Evolutionary conservation across 2,113 vertebrate genomes (phyloP).

Genomic region (Lichenostomus cassidix): DNA sequence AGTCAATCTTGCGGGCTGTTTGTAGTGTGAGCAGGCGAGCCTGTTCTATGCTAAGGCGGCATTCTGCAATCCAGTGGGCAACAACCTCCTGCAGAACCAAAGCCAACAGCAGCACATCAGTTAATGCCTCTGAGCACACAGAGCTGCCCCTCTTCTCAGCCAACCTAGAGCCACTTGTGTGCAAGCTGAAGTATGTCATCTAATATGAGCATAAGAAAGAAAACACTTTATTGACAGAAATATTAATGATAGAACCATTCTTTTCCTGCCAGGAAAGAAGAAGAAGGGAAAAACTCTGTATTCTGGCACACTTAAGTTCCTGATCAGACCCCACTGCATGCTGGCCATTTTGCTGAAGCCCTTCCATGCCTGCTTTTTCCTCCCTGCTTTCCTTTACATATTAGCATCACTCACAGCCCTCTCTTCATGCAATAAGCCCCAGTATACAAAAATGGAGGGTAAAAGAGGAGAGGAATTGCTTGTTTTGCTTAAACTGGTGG

Average conservation of each 20-base stretch:
- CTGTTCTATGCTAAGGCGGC: constrained; percentile 88
- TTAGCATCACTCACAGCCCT: not conserved
- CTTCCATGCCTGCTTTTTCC: not conserved
- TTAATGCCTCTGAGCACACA: not conserved
- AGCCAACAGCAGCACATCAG: not conserved
- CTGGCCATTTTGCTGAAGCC: not conserved
- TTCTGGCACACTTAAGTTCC: not conserved
- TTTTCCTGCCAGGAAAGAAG: not conserved
- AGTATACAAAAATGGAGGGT: not conserved
- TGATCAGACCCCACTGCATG: not conserved
- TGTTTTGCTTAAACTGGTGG: not conserved
- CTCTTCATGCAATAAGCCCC: not conserved
- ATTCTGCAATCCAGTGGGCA: constrained; percentile 92
- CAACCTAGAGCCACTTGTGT: fast-evolving
- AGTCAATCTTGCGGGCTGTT: constrained; percentile 83
- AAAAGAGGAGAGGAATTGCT: not conserved
- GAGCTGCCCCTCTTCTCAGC: not conserved
- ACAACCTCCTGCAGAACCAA: constrained; percentile 82
- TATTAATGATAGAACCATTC: not conserved
- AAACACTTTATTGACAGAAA: not conserved
- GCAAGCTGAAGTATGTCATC: not conserved
- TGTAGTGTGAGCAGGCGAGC: constrained; percentile 84
- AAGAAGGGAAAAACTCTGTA: not conserved
- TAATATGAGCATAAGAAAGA: not conserved
- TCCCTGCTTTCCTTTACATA: not conserved